These are phyloP conservation scores for Aphidius ervi DNA, from an alignment of 1,140 invertebrate genomes.

Conservation along the genomic window DNA sequence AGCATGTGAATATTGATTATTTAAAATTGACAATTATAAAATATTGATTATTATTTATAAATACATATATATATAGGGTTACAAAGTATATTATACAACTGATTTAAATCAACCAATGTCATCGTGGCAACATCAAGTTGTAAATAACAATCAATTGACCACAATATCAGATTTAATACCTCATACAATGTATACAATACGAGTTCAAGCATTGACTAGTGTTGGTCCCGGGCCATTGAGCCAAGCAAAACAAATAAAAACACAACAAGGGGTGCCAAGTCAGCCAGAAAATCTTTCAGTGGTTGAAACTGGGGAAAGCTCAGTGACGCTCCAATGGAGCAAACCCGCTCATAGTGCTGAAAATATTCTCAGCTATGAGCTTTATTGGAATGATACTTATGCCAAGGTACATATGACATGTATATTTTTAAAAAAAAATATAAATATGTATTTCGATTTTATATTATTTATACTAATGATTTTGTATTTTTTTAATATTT, in stretches of 20 bases:
- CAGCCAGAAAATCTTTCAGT: conserved; percentile 87
- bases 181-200: conserved; percentile 86
- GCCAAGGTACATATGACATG: conserved; percentile 61
- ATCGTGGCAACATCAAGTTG: conserved; percentile 87
- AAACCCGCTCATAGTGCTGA: conserved; percentile 85
- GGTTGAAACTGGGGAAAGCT: conserved; percentile 75
- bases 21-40: conserved; percentile 3
- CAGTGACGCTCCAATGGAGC: conserved; percentile 84
- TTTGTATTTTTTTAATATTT: conserved; percentile 14
- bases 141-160: conserved; percentile 89
- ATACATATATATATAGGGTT: conserved; percentile 65
- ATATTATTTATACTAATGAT: neutral
- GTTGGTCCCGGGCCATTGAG: conserved; percentile 89
- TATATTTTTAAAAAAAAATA: neutral
- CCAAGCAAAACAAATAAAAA: conserved; percentile 89
- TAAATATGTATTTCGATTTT: neutral
- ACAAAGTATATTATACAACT: conserved; percentile 95
- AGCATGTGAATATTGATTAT: neutral
- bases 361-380: conserved; percentile 89
- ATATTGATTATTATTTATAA: neutral
- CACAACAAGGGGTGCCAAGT: conserved; percentile 92
- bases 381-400: conserved; percentile 97
- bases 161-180: conserved; percentile 87
- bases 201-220: conserved; percentile 86
- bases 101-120: conserved; percentile 80